Evolutionary conservation across 2,888 invertebrate genomes (phyloP).

Genomic region (Tetranychus truncatus): DNA sequence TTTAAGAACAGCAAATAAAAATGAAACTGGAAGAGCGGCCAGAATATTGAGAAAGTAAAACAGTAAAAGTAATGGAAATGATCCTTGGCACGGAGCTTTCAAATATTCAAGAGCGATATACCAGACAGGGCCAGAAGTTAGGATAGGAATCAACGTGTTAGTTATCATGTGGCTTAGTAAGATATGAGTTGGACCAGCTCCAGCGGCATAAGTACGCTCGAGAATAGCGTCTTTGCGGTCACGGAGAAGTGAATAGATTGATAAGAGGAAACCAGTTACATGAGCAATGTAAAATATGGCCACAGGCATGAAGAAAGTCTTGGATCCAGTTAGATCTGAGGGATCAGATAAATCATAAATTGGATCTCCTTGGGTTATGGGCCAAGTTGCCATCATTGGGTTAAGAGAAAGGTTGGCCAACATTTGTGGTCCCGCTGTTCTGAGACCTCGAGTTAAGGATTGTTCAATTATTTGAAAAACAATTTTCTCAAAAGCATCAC

Average conservation of each 20-base stretch:
- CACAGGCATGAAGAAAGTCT: slow-evolving; percentile 6
- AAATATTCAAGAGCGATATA: background rate
- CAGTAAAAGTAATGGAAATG: background rate
- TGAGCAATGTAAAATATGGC: slow-evolving; percentile 1
- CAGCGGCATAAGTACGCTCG: slow-evolving; percentile 52
- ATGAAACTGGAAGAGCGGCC: slow-evolving; percentile 2
- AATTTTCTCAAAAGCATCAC: slow-evolving; percentile 8
- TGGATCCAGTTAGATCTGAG: background rate
- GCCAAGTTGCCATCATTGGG: slow-evolving; percentile 1
- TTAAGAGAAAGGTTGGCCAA: background rate
- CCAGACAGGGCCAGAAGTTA: background rate
- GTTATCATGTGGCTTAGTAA: slow-evolving; percentile 80
- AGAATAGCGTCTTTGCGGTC: background rate
- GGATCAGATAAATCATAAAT: slow-evolving; percentile 3
- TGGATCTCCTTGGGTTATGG: background rate
- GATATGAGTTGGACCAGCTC: slow-evolving; percentile 75
- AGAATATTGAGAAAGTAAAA: slow-evolving; percentile 4
- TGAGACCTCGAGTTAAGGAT: background rate
- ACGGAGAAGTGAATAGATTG: background rate
- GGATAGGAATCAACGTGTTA: background rate
- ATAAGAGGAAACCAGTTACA: background rate
- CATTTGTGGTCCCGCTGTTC: slow-evolving; percentile 4
- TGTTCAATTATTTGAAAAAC: background rate
- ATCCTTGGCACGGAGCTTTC: background rate
- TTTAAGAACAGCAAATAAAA: slow-evolving; percentile 2